phyloP scores from a whole-genome alignment of 1,140 invertebrate species.

The Cheumatopsyche charites region DNA sequence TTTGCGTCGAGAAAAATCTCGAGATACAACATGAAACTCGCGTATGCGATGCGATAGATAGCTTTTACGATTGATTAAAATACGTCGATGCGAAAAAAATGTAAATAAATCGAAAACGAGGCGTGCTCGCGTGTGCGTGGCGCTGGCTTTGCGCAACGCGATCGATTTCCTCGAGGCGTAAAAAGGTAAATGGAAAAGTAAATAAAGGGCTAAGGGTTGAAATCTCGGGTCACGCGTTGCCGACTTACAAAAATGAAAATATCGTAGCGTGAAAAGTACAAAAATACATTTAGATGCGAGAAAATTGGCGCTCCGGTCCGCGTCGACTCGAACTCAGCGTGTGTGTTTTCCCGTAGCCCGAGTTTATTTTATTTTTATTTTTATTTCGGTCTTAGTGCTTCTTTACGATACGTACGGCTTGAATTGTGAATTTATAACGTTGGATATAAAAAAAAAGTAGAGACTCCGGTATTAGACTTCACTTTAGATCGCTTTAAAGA shows the following conservation, averaged over 20 bases:
- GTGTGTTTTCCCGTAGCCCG: conserved; percentile 5
- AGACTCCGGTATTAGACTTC: too few relatives aligned
- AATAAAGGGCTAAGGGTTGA: conserved; percentile 22
- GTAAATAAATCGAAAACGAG: neutral
- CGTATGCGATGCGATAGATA: too few relatives aligned
- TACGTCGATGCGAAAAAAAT: neutral
- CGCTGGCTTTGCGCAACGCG: too few relatives aligned
- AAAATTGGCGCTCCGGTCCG: conserved; percentile 19
- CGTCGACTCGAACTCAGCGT: conserved; percentile 14
- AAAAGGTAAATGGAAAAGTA: conserved; percentile 3
- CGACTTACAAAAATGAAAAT: conserved; percentile 35
- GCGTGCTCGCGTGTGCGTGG: too few relatives aligned
- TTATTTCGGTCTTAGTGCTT: neutral
- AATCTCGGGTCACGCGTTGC: conserved; percentile 37
- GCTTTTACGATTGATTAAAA: too few relatives aligned
- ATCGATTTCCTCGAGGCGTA: too few relatives aligned
- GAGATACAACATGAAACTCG: too few relatives aligned
- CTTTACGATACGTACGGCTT: neutral
- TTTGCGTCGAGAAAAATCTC: too few relatives aligned
- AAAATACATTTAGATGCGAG: conserved; percentile 9
- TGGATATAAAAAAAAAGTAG: too few relatives aligned
- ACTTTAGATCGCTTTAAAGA: too few relatives aligned
- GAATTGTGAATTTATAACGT: conserved; percentile 17
- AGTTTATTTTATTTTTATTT: neutral
- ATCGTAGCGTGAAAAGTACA: conserved; percentile 11